Base-by-base conservation (phyloP, 2,113 vertebrate species). In the Eptatretus burgeri region DNA sequence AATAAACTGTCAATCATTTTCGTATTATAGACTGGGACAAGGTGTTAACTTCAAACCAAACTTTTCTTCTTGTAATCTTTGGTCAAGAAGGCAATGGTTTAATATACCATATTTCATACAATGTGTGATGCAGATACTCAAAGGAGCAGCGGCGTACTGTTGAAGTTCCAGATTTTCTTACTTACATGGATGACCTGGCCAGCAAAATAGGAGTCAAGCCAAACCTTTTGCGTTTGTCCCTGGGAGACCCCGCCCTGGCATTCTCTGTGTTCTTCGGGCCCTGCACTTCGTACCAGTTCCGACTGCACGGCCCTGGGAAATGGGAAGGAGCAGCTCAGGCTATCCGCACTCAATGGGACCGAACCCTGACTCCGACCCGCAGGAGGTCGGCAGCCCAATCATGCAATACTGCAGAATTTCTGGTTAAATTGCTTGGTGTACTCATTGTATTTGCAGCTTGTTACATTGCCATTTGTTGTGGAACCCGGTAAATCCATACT, bases 301-400 rank as follows among this genome's bases (percentile, higher is more conserved):
- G 74, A 9, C 27, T 81, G 66, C 70, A 51, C 9, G 80, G 79
- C 11, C 76, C 77, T 0, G 78, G 79, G 13, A 81, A 75, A 63
- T 82, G 79, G 80, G 67, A 70, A 0, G 79, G 78, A 1, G 79
- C 79, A 50, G 76, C 77, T 66, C 69, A 65, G 13, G 76, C 78
- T 49, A 81, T 82, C 70, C 70, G 82, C 66, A 80, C 77, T 14
- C 79, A 82, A 65, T 80, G 79, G 67, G 73, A 81, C 13, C 69
- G 76, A 63, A 75, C 77, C 1, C 63, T 73, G 63, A 71, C 69
- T 65, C 69, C 75, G 13, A 74, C 74, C 0, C 75, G 67, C 66
- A 78, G 72, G 1, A 75, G 76, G 51, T 12, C 70, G 51, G 72
- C 78, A 41, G 27, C 27, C 27, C 27, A 41, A 41, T 41, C 27